Conservation (phyloP, 2,113 vertebrate genomes). For the Equus przewalskii region DNA sequence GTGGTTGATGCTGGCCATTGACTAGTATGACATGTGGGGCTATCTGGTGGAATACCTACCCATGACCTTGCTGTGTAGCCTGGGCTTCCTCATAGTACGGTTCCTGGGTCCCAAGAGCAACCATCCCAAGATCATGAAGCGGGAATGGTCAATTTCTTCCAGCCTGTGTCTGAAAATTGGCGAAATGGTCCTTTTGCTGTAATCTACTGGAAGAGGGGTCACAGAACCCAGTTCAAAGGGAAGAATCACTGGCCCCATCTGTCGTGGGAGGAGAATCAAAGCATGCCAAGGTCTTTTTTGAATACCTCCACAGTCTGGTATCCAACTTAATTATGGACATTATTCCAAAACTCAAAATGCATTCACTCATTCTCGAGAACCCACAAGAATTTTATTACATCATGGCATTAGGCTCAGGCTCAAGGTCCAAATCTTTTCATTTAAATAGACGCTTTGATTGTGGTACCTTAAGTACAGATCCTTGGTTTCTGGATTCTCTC, state of each 20-base stretch:
- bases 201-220: not conserved
- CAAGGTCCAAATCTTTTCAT: not conserved
- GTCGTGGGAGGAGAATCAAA: not conserved
- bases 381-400: not conserved
- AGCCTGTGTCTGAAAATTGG: not conserved
- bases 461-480: not conserved
- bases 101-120: not conserved
- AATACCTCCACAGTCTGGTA: not conserved
- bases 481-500: not conserved
- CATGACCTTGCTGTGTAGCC: rapidly evolving
- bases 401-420: not conserved
- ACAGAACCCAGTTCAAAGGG: not conserved
- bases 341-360: not conserved
- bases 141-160: not conserved
- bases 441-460: not conserved
- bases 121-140: not conserved
- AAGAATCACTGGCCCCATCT: not conserved
- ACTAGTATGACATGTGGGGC: not conserved
- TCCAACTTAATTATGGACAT: not conserved
- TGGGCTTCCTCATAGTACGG: not conserved
- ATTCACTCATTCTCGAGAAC: not conserved
- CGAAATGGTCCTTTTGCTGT: not conserved
- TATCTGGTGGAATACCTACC: not conserved
- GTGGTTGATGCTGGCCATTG: not conserved
- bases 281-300: not conserved